Percentiles rank a stretch among this genome's conserved stretches.
Evolutionary conservation across 2,888 invertebrate genomes (phyloP).

Genomic region (Myopa testacea): DNA sequence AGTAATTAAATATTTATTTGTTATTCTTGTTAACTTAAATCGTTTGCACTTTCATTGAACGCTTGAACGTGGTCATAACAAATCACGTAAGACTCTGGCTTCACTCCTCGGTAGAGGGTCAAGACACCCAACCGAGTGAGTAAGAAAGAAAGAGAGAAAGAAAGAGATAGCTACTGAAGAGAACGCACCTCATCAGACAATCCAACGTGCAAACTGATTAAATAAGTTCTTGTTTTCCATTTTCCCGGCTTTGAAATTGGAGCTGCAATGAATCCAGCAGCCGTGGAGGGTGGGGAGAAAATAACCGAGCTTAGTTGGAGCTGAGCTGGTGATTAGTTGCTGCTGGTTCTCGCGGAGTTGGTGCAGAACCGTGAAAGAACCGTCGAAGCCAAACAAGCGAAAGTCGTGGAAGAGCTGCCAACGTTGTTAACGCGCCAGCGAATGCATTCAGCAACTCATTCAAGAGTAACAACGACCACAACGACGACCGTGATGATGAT

Average conservation of each 20-base stretch:
- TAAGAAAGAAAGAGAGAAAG: background rate
- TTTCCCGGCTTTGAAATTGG: no score
- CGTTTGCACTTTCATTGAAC: no score
- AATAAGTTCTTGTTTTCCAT: background rate
- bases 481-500: no score
- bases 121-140: conserved; percentile 7
- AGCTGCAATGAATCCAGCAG: no score
- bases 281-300: no score
- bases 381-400: background rate
- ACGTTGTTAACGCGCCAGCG: conserved; percentile 11
- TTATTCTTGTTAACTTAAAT: no score
- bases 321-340: background rate
- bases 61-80: background rate
- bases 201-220: background rate
- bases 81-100: background rate
- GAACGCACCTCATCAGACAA: no score
- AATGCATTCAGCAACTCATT: conserved; percentile 10
- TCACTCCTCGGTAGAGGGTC: conserved; percentile 26
- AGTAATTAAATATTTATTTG: no score
- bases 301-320: background rate
- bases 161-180: no score
- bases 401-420: conserved; percentile 30
- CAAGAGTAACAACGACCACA: background rate
- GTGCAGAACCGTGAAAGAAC: background rate
- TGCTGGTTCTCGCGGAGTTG: background rate